These are phyloP conservation scores for Brotula barbata DNA, from an alignment of 2,797 vertebrate species.

Conservation along the genomic window DNA sequence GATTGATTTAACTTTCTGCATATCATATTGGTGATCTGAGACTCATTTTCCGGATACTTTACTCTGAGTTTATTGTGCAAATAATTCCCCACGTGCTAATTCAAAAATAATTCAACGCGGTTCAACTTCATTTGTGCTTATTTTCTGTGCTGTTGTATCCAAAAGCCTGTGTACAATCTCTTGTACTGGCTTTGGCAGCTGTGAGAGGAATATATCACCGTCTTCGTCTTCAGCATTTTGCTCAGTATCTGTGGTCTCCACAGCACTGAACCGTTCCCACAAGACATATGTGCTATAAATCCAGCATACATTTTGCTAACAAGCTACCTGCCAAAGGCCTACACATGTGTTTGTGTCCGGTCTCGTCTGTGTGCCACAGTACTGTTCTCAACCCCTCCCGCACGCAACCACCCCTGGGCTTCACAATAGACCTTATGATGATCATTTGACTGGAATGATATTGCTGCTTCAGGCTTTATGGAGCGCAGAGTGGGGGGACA, in stretches of 20 bases:
- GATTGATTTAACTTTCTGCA: neutral
- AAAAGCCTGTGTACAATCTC: neutral
- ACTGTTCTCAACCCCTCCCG: conserved; percentile 1
- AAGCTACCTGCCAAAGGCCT: conserved; percentile 27
- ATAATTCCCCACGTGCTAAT: neutral
- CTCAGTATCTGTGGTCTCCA: conserved; percentile 10
- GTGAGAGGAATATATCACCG: conserved; percentile 17
- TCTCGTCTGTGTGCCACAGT: neutral
- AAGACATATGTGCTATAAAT: conserved; percentile 28
- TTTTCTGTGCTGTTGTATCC: conserved; percentile 12
- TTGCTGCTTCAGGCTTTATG: conserved; percentile 60
- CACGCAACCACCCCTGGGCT: conserved; percentile 51
- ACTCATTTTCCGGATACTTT: neutral
- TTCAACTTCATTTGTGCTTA: conserved; percentile 1
- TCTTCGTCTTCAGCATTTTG: conserved; percentile 32
- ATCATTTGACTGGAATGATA: conserved; percentile 75
- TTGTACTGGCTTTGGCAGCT: conserved; percentile 11
- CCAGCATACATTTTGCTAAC: conserved; percentile 40
- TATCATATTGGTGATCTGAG: neutral
- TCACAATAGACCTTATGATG: conserved; percentile 64
- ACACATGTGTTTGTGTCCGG: neutral
- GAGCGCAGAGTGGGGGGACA: conserved; percentile 21
- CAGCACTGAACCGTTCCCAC: conserved; percentile 25
- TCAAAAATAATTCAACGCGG: conserved; percentile 21
- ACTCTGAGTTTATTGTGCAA: conserved; percentile 1